phyloP scores from a whole-genome alignment of 2,797 vertebrate species.

The Gobio occitaniae region DNA sequence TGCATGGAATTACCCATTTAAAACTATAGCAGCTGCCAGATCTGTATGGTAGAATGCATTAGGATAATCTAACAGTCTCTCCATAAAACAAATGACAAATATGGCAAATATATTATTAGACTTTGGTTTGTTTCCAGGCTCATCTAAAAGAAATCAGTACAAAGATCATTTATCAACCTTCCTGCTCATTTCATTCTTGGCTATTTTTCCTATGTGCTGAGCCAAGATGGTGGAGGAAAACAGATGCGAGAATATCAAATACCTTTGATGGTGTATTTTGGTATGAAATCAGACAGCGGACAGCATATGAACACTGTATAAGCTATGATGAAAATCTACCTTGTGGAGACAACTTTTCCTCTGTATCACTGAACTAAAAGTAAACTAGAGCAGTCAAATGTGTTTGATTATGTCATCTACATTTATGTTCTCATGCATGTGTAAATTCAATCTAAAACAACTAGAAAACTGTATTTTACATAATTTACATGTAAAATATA shows the following conservation, averaged over 20 bases:
- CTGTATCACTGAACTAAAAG: constrained; percentile 6
- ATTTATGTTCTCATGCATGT: not conserved
- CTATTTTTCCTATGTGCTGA: constrained; percentile 1
- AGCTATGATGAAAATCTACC: constrained; percentile 9
- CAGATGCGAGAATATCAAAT: constrained; percentile 25
- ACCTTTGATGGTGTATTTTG: constrained; percentile 7
- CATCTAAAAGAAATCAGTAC: not conserved
- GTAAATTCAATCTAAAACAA: not conserved
- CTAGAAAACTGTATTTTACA: not conserved
- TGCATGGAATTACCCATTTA: not conserved
- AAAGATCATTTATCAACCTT: constrained; percentile 3
- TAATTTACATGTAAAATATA: not conserved
- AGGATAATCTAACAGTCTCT: not conserved
- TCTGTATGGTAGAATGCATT: not conserved
- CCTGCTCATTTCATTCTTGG: constrained; percentile 20
- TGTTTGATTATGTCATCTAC: constrained; percentile 34
- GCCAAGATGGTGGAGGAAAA: constrained; percentile 16
- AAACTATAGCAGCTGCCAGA: not conserved
- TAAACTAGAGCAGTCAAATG: not conserved
- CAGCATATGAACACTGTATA: not conserved
- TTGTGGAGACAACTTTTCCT: not conserved
- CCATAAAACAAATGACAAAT: not conserved
- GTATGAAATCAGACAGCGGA: not conserved
- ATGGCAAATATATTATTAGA: constrained; percentile 16
- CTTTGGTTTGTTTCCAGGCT: not conserved